These are phyloP conservation scores for Hydractinia symbiolongicarpus DNA, from an alignment of 30 jellyfish, hydroid and myxozoan genomes.

Conservation along the genomic window DNA sequence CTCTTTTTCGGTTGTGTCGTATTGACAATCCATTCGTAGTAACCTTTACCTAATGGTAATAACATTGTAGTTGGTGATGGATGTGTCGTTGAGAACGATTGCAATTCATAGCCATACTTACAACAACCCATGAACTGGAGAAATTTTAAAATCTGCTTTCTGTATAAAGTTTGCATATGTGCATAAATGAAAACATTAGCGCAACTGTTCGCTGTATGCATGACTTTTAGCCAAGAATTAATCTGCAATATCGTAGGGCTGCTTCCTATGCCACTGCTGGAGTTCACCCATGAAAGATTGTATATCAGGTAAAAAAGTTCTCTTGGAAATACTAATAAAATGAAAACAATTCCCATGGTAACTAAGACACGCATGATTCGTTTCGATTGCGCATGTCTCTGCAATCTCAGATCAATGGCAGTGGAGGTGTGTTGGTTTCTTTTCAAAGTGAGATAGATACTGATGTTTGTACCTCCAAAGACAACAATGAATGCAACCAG, in stretches of 20 bases:
- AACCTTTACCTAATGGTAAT: no score
- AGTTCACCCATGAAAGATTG: slow-evolving; percentile 52
- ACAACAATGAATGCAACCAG: not conserved
- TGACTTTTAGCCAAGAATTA: slow-evolving; percentile 74
- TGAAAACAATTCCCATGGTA: slow-evolving; percentile 56
- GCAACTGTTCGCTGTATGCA: slow-evolving; percentile 82
- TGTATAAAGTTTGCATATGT: slow-evolving; percentile 53
- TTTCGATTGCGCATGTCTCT: slow-evolving; percentile 37
- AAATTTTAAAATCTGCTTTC: slow-evolving; percentile 9
- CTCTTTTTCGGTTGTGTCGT: not conserved
- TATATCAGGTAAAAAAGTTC: slow-evolving; percentile 45
- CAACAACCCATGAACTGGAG: slow-evolving; percentile 17
- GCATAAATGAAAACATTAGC: slow-evolving; percentile 84
- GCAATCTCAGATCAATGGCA: not conserved
- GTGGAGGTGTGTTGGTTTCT: not conserved
- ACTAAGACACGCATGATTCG: slow-evolving; percentile 34
- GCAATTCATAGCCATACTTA: not conserved
- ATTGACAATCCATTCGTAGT: not conserved
- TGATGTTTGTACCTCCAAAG: slow-evolving; percentile 12
- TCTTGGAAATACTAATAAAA: slow-evolving; percentile 65
- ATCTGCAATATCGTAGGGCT: not conserved
- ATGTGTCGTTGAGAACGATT: slow-evolving; percentile 3
- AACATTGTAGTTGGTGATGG: slow-evolving; percentile 9
- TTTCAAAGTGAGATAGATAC: slow-evolving; percentile 20
- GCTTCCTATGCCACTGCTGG: slow-evolving; percentile 42